Evolutionary conservation across 2,888 invertebrate genomes (phyloP), one percentile per base, ranked within the genome.

Genomic region (Poecilus cupreus): DNA sequence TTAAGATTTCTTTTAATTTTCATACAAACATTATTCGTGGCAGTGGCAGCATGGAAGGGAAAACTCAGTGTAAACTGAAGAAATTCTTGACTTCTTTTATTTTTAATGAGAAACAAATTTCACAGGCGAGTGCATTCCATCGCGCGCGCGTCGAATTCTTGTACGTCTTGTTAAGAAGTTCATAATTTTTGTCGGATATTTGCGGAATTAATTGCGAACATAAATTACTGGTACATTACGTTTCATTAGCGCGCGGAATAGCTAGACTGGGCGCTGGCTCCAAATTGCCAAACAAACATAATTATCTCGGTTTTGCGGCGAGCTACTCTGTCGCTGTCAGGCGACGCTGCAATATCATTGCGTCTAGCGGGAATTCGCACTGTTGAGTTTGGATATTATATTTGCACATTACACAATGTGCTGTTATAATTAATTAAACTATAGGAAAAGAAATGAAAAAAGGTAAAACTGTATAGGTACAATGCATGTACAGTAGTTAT

Each of bases 241-340:
- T 57, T 57, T 57, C 57, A 57, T 57, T 57, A 57, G 57, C 57
- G 60, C 24, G 11, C n/a, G n/a, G n/a, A n/a, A 11, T 8, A 26
- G 22, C 13, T 0, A 3, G 39, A 37, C 37, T 68, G 32, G 32
- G 11, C 22, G 32, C 32, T 32, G 32, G 32, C 4, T 32, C 6
- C 32, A 68, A 68, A 68, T 68, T 37, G 68, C 26, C n/a, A 68
- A 68, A 68, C 39, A 68, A 68, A 68, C 68, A 68, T 68, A 37
- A 68, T 68, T 68, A 68, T 39, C 68, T 32, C 37, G 68, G 68
- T 68, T 68, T 68, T 60, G 60, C 13, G 60, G 60, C 8, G 26
- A 6, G 32, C 32, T 32, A 32, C 32, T 32, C 32, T 3, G 16
- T 3, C 54, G 54, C 5, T 5, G 20, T 10, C 0, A 26, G 60